Evolutionary conservation across 2,113 vertebrate genomes (phyloP), one percentile per base, ranked within the genome.

Genomic region (Saguinus midas): DNA sequence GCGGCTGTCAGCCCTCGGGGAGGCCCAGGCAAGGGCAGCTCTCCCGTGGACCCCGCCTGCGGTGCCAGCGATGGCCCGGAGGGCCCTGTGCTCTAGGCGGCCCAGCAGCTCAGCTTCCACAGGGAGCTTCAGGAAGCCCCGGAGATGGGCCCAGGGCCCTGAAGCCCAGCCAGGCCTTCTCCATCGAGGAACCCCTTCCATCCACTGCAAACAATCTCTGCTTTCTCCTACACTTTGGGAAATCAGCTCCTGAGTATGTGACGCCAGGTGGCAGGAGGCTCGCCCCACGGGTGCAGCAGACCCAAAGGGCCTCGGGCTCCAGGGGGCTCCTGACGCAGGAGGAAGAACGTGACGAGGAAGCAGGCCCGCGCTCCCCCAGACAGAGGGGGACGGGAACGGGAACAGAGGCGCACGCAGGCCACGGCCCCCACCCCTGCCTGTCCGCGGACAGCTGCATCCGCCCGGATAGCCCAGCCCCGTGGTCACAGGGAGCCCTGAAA

Each of bases 11-110:
- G 79, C 20, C 29, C 72, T 1, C 1, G 6, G 21, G 29, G 52
- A 76, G 37, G 5, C 52, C 5, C 0, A 35, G 86, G 50, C 21
- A 10, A 70, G 21, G 1, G 27, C 8, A 27, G 27, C 25, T 27
- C 18, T 40, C 37, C 37, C 5, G n/a, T 21, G 11, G 18, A 12
- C 21, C 61, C 12, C 0, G 14, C 7, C n/a, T 0, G 4, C 9
- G 2, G 17, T 50, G 6, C 29, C 72, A 35, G 4, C 40, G 2
- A 55, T 8, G 40, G 20, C 12, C 7, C 8, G 2, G 48, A 37
- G n/a, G 50, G 9, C 45, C 1, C 1, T 1, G 25, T 55, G 76
- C 37, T 58, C 55, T 9, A 8, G 21, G 10, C 5, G 6, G 43
- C 58, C 16, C 1, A 6, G 21, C 57, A 3, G 23, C 4, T 4